phyloP scores from a whole-genome alignment of 1,140 invertebrate species.

The Contarinia nasturtii region DNA sequence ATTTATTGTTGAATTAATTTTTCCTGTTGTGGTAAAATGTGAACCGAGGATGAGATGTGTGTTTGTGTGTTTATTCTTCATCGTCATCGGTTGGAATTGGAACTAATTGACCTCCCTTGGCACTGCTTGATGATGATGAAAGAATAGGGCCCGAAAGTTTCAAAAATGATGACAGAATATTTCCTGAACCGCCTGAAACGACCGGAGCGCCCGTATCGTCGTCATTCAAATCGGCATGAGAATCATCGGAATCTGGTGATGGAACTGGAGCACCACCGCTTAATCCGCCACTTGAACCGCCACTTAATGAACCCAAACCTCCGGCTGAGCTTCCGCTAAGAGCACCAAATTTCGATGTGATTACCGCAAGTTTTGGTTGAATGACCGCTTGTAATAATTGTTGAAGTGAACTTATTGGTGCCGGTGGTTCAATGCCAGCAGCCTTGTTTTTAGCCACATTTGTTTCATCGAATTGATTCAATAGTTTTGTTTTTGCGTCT shows the following conservation, averaged over 20 bases:
- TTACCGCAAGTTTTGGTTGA: slow-evolving; percentile 35
- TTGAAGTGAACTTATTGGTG: slow-evolving; percentile 25
- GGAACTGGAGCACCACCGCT: slow-evolving; percentile 11
- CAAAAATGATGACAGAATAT: slow-evolving; percentile 20
- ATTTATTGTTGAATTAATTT: too few species aligned
- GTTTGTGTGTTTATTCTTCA: too few species aligned
- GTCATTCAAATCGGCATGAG: background rate
- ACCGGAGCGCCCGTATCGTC: slow-evolving; percentile 18
- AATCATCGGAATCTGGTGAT: slow-evolving; percentile 13
- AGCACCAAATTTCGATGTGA: slow-evolving; percentile 32
- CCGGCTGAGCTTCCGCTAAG: slow-evolving; percentile 30
- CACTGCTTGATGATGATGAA: slow-evolving; percentile 16
- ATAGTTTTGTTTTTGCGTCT: slow-evolving; percentile 49
- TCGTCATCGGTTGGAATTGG: too few species aligned
- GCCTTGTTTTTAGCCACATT: slow-evolving; percentile 54
- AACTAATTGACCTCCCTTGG: slow-evolving; percentile 4
- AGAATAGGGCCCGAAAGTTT: slow-evolving; percentile 22
- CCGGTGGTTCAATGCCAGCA: slow-evolving; percentile 44
- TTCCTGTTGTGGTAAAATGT: too few species aligned
- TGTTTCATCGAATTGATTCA: slow-evolving; percentile 40
- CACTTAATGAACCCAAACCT: slow-evolving; percentile 21
- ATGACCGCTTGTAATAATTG: slow-evolving; percentile 27
- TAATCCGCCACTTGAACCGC: slow-evolving; percentile 16
- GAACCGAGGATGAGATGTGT: too few species aligned
- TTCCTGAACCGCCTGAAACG: slow-evolving; percentile 19